These are phyloP conservation scores for Microplitis deprimator DNA, from an alignment of 2,888 invertebrate genomes.

Conservation along the genomic window DNA sequence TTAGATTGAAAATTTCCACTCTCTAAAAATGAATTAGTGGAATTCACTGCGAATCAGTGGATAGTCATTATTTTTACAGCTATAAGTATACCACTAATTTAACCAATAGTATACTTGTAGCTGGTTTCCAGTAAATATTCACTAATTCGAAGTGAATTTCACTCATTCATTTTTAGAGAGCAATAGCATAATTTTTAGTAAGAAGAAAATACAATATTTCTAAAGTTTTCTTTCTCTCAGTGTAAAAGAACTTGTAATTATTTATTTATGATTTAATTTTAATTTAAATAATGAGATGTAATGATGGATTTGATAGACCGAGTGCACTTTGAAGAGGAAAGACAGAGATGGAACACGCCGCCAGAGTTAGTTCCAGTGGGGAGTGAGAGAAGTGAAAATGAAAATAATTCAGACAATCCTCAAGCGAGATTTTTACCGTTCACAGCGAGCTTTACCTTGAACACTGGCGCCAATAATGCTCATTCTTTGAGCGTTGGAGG, in stretches of 20 bases:
- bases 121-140: no score
- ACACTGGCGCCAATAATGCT: slow-evolving; percentile 59
- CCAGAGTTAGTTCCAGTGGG: slow-evolving; percentile 56
- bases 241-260: not conserved
- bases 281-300: slow-evolving; percentile 54
- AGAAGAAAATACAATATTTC: no score
- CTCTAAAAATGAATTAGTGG: no score
- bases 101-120: no score
- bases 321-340: slow-evolving; percentile 48
- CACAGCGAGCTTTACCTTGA: slow-evolving; percentile 63
- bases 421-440: slow-evolving; percentile 63
- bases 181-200: not conserved
- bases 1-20: no score
- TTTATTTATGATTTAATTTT: slow-evolving; percentile 13
- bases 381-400: slow-evolving; percentile 38
- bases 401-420: slow-evolving; percentile 47
- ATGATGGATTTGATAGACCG: not conserved
- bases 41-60: no score
- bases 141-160: no score
- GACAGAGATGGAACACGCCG: slow-evolving; percentile 60
- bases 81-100: no score
- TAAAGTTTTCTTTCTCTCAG: no score
- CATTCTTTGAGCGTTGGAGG: slow-evolving; percentile 63
- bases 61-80: no score
- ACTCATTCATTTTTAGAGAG: not conserved